Conservation (phyloP, 2,113 vertebrate genomes). For the Ploceus nigricollis region DNA sequence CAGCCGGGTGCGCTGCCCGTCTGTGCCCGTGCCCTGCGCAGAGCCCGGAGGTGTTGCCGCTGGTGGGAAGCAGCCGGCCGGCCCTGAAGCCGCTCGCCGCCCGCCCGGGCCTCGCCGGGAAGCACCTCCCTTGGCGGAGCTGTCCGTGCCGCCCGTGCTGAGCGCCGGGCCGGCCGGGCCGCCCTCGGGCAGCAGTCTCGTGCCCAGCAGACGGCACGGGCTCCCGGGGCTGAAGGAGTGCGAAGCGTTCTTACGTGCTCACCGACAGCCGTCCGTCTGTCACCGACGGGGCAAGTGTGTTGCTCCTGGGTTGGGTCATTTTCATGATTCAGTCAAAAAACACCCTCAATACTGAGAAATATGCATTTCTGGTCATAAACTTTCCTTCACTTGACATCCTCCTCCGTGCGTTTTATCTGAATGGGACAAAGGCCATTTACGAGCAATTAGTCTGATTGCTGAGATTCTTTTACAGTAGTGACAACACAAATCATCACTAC, state of each 20-base stretch:
- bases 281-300: neutral
- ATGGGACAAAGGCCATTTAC: neutral
- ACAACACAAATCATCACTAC: neutral
- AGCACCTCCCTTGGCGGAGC: slow-evolving; percentile 3
- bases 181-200: neutral
- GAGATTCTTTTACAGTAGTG: neutral
- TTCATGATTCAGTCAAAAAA: neutral
- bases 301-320: neutral
- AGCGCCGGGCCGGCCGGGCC: neutral
- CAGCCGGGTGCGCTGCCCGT: neutral
- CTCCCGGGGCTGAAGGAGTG: neutral
- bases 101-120: neutral
- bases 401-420: neutral
- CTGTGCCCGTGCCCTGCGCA: neutral
- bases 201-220: neutral
- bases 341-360: neutral
- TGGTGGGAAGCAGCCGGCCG: neutral
- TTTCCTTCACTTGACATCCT: neutral
- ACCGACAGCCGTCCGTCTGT: neutral
- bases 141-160: slow-evolving; percentile 66
- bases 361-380: neutral
- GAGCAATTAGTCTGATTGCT: neutral
- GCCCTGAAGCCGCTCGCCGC: too few relatives aligned
- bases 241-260: neutral
- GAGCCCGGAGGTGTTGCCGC: neutral